A percentile compares a stretch with the other conserved stretches of the same genome.
Evolutionary conservation across 2,888 invertebrate genomes (phyloP).

Genomic region (Salpingus planirostris): DNA sequence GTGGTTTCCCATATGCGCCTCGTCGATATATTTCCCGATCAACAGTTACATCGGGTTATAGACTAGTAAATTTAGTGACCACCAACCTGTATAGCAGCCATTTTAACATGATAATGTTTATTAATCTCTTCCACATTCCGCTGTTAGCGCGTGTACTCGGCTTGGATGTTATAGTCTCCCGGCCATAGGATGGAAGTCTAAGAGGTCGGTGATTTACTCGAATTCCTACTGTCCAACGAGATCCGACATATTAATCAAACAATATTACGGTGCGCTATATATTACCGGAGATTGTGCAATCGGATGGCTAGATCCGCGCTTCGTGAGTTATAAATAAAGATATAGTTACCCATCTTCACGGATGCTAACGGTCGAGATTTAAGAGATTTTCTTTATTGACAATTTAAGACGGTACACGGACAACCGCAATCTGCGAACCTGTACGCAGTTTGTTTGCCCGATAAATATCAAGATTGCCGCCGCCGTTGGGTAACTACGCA

Average conservation of each 20-base stretch:
- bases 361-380: conserved; percentile 24
- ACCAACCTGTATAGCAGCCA: conserved; percentile 22
- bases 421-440: conserved; percentile 22
- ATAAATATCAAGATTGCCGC: conserved; percentile 25
- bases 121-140: conserved; percentile 21
- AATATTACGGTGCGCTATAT: conserved; percentile 21
- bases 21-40: conserved; percentile 15
- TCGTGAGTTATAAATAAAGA: conserved; percentile 33
- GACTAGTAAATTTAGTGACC: conserved; percentile 25
- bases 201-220: conserved; percentile 18
- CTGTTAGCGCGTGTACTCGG: conserved; percentile 12
- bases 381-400: conserved; percentile 27
- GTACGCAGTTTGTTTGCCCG: conserved; percentile 27
- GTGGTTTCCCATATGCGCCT: conserved; percentile 18
- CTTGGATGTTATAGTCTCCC: no score
- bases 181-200: no score
- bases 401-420: conserved; percentile 27
- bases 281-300: conserved; percentile 24
- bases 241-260: conserved; percentile 26
- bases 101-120: conserved; percentile 26
- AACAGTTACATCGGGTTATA: conserved; percentile 19
- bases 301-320: conserved; percentile 20
- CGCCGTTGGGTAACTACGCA: conserved; percentile 1
- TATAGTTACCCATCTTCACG: conserved; percentile 30
- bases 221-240: conserved; percentile 21